Evolutionary conservation across 2,888 invertebrate genomes (phyloP), one percentile per base, ranked within the genome.

Genomic region (Trissolcus japonicus): DNA sequence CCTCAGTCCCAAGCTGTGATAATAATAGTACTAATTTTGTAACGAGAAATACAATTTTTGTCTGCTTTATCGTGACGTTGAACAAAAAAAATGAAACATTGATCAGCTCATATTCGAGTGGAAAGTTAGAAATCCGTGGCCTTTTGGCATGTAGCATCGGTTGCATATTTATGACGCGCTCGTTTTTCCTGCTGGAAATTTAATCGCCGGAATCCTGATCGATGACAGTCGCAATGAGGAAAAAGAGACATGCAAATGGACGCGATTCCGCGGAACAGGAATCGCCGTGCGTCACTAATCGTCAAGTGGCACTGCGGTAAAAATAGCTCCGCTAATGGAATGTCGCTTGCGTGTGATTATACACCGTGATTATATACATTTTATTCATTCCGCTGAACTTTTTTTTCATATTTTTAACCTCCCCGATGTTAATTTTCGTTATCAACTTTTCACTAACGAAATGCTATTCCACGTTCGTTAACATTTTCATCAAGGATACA

Each of bases 261-360:
- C 35, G 35, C 35, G 35, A 53, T 60, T 60, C 40, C 19, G 11
- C 35, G 51, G n/a, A 53, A 40, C 21, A 48, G 25, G 43, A 62
- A 62, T 50, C 60, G 41, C 62, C 41, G 6, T 51, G 57, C 55
- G 57, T 51, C 50, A 50, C 55, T 63, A 55, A 48, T 56, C 29
- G 41, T 43, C 54, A 19, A 46, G 41, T 53, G 56, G 56, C 59
- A 54, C 46, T 60, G 35, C 50, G 21, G n/a, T 29, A 54, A 60
- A 68, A 68, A 59, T 68, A 68, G 48, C 54, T 17, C 16, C 50
- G 48, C 16, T 46, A 16, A 46, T 46, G 7, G 19, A 43, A 29
- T 29, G 29, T 53, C 63, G 53, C n/a, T 43, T 13, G 43, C 46
- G 46, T 16, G 16, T 35, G 35, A 46, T 16, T 16, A 6, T 16